Evolutionary conservation across 2,113 vertebrate genomes (phyloP).

Genomic region (Hypanus sabinus): DNA sequence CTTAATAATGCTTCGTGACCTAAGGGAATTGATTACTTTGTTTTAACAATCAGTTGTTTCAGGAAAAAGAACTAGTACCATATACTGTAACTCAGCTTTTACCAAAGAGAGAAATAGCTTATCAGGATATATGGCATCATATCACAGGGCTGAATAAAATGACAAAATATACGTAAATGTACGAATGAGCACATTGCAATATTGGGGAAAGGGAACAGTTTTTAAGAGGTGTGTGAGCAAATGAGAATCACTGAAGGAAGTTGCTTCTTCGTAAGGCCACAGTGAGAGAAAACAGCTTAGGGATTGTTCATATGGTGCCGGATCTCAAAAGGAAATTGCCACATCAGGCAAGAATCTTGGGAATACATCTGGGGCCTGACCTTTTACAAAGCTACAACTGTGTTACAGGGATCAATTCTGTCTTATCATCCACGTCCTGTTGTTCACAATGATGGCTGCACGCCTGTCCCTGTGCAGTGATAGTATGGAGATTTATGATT

Average conservation of each 20-base stretch:
- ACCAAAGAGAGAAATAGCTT: constrained; percentile 30
- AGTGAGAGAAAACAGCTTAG: constrained; percentile 22
- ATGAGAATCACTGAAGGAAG: background rate
- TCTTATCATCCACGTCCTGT: constrained; percentile 35
- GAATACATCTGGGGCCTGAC: constrained; percentile 36
- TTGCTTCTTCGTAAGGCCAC: background rate
- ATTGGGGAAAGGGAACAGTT: constrained; percentile 35
- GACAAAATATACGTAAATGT: background rate
- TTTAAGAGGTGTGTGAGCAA: constrained; percentile 6
- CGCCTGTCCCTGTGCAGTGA: constrained; percentile 36
- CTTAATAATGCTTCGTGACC: constrained; percentile 29
- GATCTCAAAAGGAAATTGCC: constrained; percentile 17
- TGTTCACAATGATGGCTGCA: constrained; percentile 36
- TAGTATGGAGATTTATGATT: constrained; percentile 38
- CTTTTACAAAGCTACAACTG: constrained; percentile 36
- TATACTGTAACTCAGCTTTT: constrained; percentile 37
- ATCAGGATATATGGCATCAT: constrained; percentile 34
- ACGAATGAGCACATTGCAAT: constrained; percentile 8
- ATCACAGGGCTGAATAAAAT: constrained; percentile 35
- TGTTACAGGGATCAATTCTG: constrained; percentile 38
- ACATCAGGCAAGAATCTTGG: constrained; percentile 36
- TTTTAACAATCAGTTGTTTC: constrained; percentile 32
- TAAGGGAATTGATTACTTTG: constrained; percentile 22
- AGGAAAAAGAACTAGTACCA: background rate
- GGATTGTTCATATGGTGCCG: background rate